These are phyloP conservation scores for Corydoras sp. DNA, from an alignment of 2,113 vertebrate genomes.

Conservation along the genomic window DNA sequence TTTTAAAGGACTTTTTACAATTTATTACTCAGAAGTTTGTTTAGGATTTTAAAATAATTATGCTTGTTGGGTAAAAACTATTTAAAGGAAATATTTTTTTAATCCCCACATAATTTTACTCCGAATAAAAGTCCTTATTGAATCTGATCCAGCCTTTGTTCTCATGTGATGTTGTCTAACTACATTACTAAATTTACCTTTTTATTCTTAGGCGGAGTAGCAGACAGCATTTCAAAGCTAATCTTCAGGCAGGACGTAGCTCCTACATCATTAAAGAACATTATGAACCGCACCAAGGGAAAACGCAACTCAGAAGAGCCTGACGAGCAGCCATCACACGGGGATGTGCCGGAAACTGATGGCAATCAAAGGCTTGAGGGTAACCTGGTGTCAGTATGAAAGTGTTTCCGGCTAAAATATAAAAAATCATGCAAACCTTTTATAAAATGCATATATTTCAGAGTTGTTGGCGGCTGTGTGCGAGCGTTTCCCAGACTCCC, in stretches of 20 bases:
- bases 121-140: not conserved
- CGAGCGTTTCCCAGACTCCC: conserved; percentile 85
- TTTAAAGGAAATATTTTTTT: no score
- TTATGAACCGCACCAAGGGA: conserved; percentile 54
- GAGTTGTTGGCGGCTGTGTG: conserved; percentile 77
- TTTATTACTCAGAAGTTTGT: no score
- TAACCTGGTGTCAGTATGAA: not conserved
- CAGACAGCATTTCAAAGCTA: conserved; percentile 91
- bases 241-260: conserved; percentile 81
- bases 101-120: no score
- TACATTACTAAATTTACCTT: not conserved
- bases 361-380: conserved; percentile 40
- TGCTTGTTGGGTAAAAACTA: no score
- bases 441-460: conserved; percentile 48
- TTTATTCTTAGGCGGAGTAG: conserved; percentile 75
- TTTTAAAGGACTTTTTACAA: no score
- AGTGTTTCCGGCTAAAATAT: not conserved
- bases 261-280: conserved; percentile 69
- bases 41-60: no score
- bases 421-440: no score
- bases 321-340: not conserved
- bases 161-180: not conserved
- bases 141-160: not conserved
- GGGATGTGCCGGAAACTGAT: not conserved
- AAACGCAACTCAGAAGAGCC: conserved; percentile 35